Evolutionary conservation across 2,797 vertebrate genomes (phyloP).

Genomic region (Coccyzus lansbergi): DNA sequence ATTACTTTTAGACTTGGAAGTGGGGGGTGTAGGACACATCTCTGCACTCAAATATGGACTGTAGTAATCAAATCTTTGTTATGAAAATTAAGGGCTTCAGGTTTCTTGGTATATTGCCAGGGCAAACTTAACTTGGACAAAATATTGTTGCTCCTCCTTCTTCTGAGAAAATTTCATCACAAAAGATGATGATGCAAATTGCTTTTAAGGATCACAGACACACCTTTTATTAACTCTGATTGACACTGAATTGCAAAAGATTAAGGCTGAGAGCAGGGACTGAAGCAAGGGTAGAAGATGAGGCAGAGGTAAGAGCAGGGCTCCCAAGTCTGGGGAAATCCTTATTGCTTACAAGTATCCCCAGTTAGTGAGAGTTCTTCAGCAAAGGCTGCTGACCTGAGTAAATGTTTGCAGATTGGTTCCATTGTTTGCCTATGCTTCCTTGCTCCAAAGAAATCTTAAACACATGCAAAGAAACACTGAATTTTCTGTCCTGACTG

Average conservation of each 20-base stretch:
- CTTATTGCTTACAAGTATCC: background rate
- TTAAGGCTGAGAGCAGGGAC: background rate
- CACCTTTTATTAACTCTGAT: slow-evolving; percentile 53
- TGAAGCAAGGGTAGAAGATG: slow-evolving; percentile 1
- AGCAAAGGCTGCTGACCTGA: background rate
- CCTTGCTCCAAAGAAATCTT: background rate
- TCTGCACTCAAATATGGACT: background rate
- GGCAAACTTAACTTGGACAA: slow-evolving; percentile 22
- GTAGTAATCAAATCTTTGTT: background rate
- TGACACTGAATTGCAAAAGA: slow-evolving; percentile 58
- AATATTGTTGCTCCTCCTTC: slow-evolving; percentile 27
- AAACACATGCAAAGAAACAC: background rate
- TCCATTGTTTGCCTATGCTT: background rate
- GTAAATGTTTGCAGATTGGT: background rate
- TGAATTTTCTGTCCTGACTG: slow-evolving; percentile 14
- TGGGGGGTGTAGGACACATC: background rate
- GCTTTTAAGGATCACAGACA: slow-evolving; percentile 19
- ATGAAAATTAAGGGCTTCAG: slow-evolving; percentile 43
- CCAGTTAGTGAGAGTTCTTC: background rate
- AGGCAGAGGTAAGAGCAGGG: background rate
- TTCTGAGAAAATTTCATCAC: slow-evolving; percentile 52
- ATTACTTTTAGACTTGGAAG: background rate
- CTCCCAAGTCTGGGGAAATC: background rate
- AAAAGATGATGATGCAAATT: slow-evolving; percentile 55
- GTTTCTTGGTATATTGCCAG: slow-evolving; percentile 19